Conservation (phyloP, 2,888 invertebrate species). For the Cosmopolites sordidus region DNA sequence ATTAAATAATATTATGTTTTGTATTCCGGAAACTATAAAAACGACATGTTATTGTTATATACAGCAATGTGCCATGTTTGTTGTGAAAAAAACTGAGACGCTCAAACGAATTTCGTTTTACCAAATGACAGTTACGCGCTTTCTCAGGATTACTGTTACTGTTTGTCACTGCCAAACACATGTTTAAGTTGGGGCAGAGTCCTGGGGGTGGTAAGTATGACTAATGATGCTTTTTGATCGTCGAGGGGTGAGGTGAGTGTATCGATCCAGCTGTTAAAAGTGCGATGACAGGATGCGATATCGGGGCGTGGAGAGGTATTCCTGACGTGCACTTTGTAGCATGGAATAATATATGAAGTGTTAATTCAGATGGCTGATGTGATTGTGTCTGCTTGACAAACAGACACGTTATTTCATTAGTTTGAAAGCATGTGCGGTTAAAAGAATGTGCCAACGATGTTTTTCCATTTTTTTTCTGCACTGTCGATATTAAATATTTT, state of each 20-base stretch:
- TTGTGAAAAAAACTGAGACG: no score
- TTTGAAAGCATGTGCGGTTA: no score
- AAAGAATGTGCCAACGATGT: no score
- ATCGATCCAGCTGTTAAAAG: background rate
- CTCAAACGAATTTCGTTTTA: background rate
- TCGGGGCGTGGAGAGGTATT: background rate
- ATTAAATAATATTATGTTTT: no score
- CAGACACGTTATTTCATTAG: no score
- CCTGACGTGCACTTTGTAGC: background rate
- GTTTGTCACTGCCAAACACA: constrained; percentile 28
- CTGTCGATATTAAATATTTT: no score
- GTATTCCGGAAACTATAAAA: no score
- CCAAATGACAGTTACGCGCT: constrained; percentile 4
- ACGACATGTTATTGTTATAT: no score
- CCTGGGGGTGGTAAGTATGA: constrained; percentile 25
- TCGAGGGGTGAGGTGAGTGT: background rate
- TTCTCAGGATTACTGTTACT: constrained; percentile 21
- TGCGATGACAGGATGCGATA: background rate
- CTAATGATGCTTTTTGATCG: constrained; percentile 23
- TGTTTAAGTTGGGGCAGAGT: constrained; percentile 25
- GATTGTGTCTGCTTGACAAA: background rate
- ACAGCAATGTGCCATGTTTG: no score
- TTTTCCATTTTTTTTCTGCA: no score
- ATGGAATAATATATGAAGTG: background rate
- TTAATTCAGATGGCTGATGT: background rate